These are phyloP conservation scores for Leptinotarsa texana DNA, from an alignment of 1,140 invertebrate genomes.

Conservation along the genomic window DNA sequence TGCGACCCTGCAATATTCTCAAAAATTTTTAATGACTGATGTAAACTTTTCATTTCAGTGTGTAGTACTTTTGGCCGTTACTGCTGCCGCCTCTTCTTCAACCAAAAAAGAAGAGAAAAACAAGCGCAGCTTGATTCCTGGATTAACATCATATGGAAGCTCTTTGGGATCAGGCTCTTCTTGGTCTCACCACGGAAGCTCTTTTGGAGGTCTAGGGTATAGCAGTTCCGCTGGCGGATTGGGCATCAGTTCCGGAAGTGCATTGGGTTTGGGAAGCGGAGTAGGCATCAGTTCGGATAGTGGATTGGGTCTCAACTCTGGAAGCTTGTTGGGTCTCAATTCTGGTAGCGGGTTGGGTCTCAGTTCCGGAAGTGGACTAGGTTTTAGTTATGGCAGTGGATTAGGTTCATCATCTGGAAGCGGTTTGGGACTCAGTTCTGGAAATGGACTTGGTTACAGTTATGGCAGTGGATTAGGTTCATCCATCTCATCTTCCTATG, in stretches of 20 bases:
- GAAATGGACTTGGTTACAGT: not conserved
- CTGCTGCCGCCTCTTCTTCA: not conserved
- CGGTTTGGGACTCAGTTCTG: not conserved
- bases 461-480: not conserved
- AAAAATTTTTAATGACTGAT: not conserved
- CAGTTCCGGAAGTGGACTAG: not conserved
- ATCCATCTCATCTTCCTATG: not conserved
- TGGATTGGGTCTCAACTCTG: constrained; percentile 1
- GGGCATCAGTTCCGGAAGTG: not conserved
- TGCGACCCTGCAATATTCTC: not conserved
- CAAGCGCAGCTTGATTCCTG: constrained; percentile 6
- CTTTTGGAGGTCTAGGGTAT: not conserved
- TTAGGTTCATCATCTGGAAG: not conserved
- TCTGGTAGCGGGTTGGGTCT: not conserved
- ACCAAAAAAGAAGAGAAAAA: constrained; percentile 14
- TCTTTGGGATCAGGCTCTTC: not conserved
- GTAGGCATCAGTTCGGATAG: not conserved
- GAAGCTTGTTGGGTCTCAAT: not conserved
- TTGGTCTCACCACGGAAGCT: not conserved
- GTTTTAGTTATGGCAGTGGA: not conserved
- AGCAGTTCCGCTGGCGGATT: not conserved
- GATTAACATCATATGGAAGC: not conserved
- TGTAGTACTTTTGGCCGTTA: constrained; percentile 19
- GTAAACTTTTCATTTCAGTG: constrained; percentile 17
- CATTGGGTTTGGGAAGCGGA: not conserved